Percentiles rank a stretch among this genome's conserved stretches.
phyloP scores from a whole-genome alignment of 2,888 invertebrate genomes.

The Theretra japonica region DNA sequence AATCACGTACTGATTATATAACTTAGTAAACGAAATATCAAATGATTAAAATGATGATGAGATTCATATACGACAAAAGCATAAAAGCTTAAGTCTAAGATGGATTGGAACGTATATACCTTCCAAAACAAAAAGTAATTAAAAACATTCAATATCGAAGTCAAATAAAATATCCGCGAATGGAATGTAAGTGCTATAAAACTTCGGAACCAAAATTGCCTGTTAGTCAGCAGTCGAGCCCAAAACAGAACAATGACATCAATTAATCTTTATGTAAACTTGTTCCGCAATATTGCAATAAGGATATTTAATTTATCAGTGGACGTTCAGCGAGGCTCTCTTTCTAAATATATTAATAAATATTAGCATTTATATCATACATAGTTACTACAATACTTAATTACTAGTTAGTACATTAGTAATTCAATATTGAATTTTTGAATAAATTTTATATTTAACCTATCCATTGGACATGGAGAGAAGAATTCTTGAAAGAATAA shows the following conservation, averaged over 20 bases:
- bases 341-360: neutral
- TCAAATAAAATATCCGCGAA: neutral
- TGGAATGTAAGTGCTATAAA: constrained; percentile 1
- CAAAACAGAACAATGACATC: constrained; percentile 23
- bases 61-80: too few relatives aligned
- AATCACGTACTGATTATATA: too few relatives aligned
- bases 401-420: too few relatives aligned
- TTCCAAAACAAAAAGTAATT: too few relatives aligned
- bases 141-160: neutral
- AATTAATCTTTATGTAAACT: constrained; percentile 18
- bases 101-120: too few relatives aligned
- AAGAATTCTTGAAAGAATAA: too few relatives aligned
- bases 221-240: constrained; percentile 31
- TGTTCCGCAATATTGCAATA: constrained; percentile 19
- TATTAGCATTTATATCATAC: neutral
- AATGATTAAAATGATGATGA: too few relatives aligned
- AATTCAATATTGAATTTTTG: too few relatives aligned
- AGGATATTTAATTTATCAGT: constrained; percentile 29
- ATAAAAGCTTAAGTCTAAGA: too few relatives aligned
- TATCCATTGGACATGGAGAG: too few relatives aligned
- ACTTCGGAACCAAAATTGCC: constrained; percentile 29
- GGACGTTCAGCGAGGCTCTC: neutral
- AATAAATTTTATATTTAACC: too few relatives aligned
- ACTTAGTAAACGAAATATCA: too few relatives aligned
- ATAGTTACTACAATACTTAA: neutral